Base-by-base conservation (phyloP, 2,113 vertebrate species). In the Taurulus bubalis region DNA sequence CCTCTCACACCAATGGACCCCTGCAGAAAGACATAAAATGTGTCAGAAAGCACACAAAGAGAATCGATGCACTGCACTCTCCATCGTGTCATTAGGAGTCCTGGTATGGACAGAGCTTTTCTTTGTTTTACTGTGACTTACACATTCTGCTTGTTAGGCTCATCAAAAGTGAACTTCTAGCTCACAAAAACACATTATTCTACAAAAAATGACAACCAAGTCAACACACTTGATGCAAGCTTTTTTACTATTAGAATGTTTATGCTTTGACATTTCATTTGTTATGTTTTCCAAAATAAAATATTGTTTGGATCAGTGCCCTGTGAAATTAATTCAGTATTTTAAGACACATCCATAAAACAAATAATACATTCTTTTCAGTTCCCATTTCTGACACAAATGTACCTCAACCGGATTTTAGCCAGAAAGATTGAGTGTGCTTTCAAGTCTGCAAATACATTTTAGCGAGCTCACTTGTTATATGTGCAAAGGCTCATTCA, bases 1-100 rank as follows among this genome's bases (percentile, higher is more conserved):
- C 98, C 98, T 93, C 96, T 96, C 89, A 92, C 96, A 75, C 98
- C 98, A 76, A 96, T 95, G 75, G 98, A 90, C 67, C 98, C 98
- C 98, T 99, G 87, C 72, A 32, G 42, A 51, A 38, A 64, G 8
- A 83, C 20, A 85, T 16, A 20, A 42, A 66, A 58, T 20, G 20
- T 55, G 56, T 87, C 24, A 70, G 28, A 80, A 18, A 47, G 36
- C 32, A 51, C 1, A 62, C 6, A 56, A 4, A 30, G 28, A 64
- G 32, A 34, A 62, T 47, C 38, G 36, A 51, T 51, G 14, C 26
- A 34, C 11, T 15, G 20, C 55, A 10, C 12, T 24, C 18, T 51
- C 16, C 16, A 47, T 22, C 18, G 4, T 47, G 40, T 14, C 28
- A 15, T 6, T 63, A 40, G 56, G 67, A 36, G 32, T 53, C 34